Conservation (phyloP, 2,888 invertebrate species). For the Oeneis ivallda region DNA sequence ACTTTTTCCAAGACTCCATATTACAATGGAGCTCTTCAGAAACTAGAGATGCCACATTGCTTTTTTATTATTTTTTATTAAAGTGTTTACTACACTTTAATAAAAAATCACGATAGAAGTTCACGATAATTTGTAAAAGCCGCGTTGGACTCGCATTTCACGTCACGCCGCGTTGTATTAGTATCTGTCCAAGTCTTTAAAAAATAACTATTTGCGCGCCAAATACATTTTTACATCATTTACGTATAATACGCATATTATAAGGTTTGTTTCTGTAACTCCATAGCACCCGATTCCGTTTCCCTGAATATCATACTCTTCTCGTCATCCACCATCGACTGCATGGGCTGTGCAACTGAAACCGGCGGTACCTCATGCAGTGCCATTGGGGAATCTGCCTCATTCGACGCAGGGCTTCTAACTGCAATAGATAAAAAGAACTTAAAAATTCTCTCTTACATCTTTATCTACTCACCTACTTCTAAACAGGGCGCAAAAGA, state of each 20-base stretch:
- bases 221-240: not conserved
- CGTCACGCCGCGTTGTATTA: not conserved
- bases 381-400: constrained; percentile 92
- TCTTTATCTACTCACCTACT: no score
- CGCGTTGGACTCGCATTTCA: not conserved
- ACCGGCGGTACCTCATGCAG: constrained; percentile 90
- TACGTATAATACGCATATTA: not conserved
- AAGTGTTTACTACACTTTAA: no score
- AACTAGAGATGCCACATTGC: no score
- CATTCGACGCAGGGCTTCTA: constrained; percentile 87
- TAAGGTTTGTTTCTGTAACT: not conserved
- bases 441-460: no score
- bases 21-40: no score
- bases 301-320: constrained; percentile 69
- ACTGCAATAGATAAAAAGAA: constrained; percentile 54
- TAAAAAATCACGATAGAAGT: no score
- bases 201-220: not conserved
- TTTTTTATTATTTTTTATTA: no score
- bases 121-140: not conserved
- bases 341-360: constrained; percentile 89
- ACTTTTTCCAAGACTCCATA: no score
- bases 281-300: not conserved
- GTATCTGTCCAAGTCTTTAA: not conserved
- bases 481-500: no score
- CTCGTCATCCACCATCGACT: constrained; percentile 86